A percentile compares a stretch with the other conserved stretches of the same genome.
These are phyloP conservation scores for Thumatha senex DNA, from an alignment of 2,888 invertebrate genomes.

Conservation along the genomic window DNA sequence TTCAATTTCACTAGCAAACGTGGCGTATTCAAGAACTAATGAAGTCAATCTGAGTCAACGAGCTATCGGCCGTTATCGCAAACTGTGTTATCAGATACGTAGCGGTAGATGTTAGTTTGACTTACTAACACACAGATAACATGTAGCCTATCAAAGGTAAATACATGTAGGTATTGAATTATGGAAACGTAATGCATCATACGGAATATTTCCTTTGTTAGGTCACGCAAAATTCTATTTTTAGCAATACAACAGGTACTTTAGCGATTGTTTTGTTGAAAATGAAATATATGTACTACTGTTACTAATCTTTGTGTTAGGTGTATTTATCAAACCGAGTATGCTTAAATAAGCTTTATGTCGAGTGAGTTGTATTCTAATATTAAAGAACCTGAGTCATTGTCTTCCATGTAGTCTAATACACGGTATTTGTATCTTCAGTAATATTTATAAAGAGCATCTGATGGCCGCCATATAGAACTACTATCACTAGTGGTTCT, in stretches of 20 bases:
- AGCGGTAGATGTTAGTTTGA: slow-evolving; percentile 22
- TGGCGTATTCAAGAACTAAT: slow-evolving; percentile 35
- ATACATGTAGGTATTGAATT: not conserved
- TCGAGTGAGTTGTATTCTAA: too few relatives aligned
- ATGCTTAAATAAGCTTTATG: not conserved
- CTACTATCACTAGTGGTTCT: too few relatives aligned
- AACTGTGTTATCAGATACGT: slow-evolving; percentile 71
- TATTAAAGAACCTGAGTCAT: too few relatives aligned
- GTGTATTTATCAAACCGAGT: not conserved
- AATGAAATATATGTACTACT: not conserved
- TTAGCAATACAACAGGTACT: not conserved
- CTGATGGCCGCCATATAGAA: too few relatives aligned
- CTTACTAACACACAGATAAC: slow-evolving; percentile 22
- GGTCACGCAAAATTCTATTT: not conserved
- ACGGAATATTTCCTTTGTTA: not conserved
- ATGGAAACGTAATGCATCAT: not conserved
- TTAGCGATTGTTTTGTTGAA: not conserved
- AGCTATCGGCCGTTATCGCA: slow-evolving; percentile 66
- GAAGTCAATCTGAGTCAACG: slow-evolving; percentile 64
- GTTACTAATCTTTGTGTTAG: too few relatives aligned
- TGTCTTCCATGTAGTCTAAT: too few relatives aligned
- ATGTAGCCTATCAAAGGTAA: slow-evolving; percentile 14
- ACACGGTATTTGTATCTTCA: too few relatives aligned
- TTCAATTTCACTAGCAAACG: slow-evolving; percentile 17
- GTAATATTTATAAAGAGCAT: too few relatives aligned